Base-by-base conservation (phyloP, 2,113 vertebrate genomes). In the Xyliphius kryptos region DNA sequence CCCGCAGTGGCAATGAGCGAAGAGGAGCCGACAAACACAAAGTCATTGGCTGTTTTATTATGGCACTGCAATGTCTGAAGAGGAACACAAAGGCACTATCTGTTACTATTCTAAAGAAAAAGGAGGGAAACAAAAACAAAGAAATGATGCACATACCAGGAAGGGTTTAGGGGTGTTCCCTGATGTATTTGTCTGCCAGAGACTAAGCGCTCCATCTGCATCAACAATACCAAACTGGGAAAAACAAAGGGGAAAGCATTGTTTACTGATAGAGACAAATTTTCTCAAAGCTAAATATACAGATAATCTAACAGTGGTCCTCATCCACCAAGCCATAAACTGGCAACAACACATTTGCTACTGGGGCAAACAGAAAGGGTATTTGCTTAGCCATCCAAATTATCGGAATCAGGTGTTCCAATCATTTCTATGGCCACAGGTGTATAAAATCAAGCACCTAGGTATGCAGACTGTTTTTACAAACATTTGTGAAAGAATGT, bases 1-100 rank as follows among this genome's bases (percentile, higher is more conserved):
- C 96, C 96, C 3, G 96, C 94, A 21, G 96, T 96, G 53, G 91
- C 94, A 69, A 99, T 95, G 76, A 99, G 87, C 61, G 95, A 96
- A 4, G 95, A 97, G 2, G 94, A 98, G 68, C 93, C 92, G 79
- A 98, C 85, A 65, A 99, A 99, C 80, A 97, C 89, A 72, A 99
- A 98, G 78, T 99, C 95, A 68, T 96, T 89, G 67, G 94, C 91
- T 13, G 94, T 97, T 83, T 97, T 98, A 80, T 90, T 98, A 83
- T 99, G 96, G 82, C 95, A 99, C 61, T 99, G 95, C 89, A 95
- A 82, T 0, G 87, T 94, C 96, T 98, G 82, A 3, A 66, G 3
- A 26, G 32, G 32, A 56, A 52, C 10, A 58, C 22, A 52, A n/a
- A 9, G 6, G 19, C 26, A 38, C 21, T 3, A 7, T 61, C 13